A percentile compares a stretch with the other conserved stretches of the same genome.
phyloP scores from a whole-genome alignment of 1,140 invertebrate genomes.

The Tetranychus cinnabarinus region DNA sequence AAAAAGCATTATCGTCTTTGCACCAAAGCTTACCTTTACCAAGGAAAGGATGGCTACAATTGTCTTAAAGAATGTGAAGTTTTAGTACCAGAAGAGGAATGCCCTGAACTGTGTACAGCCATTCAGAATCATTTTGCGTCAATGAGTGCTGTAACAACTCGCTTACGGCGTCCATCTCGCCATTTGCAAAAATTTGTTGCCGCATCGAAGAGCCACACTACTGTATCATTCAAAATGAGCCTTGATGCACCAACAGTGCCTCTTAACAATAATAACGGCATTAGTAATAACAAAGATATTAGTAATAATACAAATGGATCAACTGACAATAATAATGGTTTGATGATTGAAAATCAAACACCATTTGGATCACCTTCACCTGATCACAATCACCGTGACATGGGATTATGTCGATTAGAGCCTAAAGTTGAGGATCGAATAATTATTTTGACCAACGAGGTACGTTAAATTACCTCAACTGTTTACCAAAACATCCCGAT shows the following conservation, averaged over 20 bases:
- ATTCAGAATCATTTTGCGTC: constrained; percentile 70
- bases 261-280: neutral
- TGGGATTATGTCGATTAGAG: constrained; percentile 43
- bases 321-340: too few relatives aligned
- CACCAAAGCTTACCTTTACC: constrained; percentile 45
- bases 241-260: neutral
- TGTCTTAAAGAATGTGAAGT: constrained; percentile 44
- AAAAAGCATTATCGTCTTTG: constrained; percentile 43
- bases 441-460: constrained; percentile 5
- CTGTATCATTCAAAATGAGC: constrained; percentile 25
- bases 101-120: constrained; percentile 49
- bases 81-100: constrained; percentile 51
- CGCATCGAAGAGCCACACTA: constrained; percentile 45
- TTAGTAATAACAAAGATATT: too few relatives aligned
- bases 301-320: too few relatives aligned
- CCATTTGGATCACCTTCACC: neutral
- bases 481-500: too few relatives aligned
- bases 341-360: neutral
- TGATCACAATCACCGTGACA: constrained; percentile 37
- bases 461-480: neutral
- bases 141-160: constrained; percentile 45
- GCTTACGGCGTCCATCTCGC: constrained; percentile 39
- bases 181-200: constrained; percentile 56
- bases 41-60: constrained; percentile 60
- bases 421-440: constrained; percentile 50